A percentile compares a stretch with the other conserved stretches of the same genome.
These are phyloP conservation scores for Helicoverpa armigera DNA, from an alignment of 1,140 invertebrate genomes.

Conservation along the genomic window DNA sequence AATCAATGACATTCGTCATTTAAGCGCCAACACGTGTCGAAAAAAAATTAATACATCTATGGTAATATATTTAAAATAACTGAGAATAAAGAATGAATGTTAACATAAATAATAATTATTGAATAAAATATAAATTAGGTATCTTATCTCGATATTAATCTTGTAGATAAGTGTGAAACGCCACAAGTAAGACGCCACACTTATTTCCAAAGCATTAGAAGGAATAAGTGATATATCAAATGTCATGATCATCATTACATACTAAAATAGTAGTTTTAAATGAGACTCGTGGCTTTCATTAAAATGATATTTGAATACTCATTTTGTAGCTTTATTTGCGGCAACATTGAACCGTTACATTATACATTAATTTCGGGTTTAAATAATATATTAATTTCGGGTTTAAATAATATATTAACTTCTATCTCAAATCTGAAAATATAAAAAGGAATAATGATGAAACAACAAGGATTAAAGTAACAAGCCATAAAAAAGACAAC, in stretches of 20 bases:
- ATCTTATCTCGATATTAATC: constrained; percentile 30
- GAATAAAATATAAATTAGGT: constrained; percentile 25
- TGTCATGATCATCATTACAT: not conserved
- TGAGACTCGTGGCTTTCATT: too few relatives aligned
- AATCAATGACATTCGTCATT: not conserved
- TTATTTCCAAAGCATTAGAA: not conserved
- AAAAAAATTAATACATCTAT: not conserved
- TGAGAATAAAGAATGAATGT: not conserved
- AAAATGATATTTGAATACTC: not conserved
- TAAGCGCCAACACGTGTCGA: not conserved
- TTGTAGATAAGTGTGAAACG: constrained; percentile 19
- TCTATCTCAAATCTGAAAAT: not conserved
- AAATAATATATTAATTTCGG: not conserved
- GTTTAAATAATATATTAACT: not conserved
- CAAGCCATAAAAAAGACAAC: constrained; percentile 23
- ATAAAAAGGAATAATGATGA: not conserved
- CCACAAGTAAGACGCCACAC: not conserved
- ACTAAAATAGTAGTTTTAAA: not conserved
- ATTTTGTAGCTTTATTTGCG: not conserved
- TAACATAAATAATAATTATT: constrained; percentile 30
- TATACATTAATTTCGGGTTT: not conserved
- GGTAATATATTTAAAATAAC: constrained; percentile 4
- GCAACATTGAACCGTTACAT: not conserved
- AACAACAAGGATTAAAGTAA: constrained; percentile 3
- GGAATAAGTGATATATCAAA: constrained; percentile 29